A percentile compares a stretch with the other conserved stretches of the same genome.
These are phyloP conservation scores for Apis florea DNA, from an alignment of 1,140 invertebrate genomes.

Conservation along the genomic window DNA sequence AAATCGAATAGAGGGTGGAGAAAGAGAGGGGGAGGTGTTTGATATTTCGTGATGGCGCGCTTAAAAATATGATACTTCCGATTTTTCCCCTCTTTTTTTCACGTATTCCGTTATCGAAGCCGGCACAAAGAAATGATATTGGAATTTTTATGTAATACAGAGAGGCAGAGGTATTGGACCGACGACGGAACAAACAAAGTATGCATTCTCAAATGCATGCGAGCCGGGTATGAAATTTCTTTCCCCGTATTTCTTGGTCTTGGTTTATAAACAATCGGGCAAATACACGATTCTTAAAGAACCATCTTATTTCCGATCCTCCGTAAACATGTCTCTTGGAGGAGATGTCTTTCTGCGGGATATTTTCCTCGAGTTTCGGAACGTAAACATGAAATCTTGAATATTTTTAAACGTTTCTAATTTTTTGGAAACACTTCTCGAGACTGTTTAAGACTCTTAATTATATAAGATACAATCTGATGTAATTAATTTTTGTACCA, in stretches of 20 bases:
- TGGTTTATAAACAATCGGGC: neutral
- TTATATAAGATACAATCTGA: too few relatives aligned
- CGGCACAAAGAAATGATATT: constrained; percentile 26
- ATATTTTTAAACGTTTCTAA: neutral
- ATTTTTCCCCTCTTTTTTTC: neutral
- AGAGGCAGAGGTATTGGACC: constrained; percentile 9
- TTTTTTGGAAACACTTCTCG: too few relatives aligned
- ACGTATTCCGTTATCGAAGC: constrained; percentile 1
- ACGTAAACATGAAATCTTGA: neutral
- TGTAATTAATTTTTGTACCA: too few relatives aligned
- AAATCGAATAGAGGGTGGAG: neutral
- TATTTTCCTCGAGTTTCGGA: too few relatives aligned
- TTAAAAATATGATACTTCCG: constrained; percentile 2
- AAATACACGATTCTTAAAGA: neutral
- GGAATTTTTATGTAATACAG: constrained; percentile 35
- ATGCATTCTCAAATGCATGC: neutral
- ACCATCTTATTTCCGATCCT: neutral
- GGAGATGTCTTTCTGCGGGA: neutral
- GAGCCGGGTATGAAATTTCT: neutral
- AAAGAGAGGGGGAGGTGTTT: neutral
- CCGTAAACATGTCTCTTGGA: neutral
- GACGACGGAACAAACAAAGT: neutral
- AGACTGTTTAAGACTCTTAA: too few relatives aligned
- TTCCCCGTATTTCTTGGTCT: neutral
- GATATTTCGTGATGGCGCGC: neutral